These are phyloP conservation scores for Athene cunicularia DNA, from an alignment of 2,113 vertebrate species.

Conservation along the genomic window DNA sequence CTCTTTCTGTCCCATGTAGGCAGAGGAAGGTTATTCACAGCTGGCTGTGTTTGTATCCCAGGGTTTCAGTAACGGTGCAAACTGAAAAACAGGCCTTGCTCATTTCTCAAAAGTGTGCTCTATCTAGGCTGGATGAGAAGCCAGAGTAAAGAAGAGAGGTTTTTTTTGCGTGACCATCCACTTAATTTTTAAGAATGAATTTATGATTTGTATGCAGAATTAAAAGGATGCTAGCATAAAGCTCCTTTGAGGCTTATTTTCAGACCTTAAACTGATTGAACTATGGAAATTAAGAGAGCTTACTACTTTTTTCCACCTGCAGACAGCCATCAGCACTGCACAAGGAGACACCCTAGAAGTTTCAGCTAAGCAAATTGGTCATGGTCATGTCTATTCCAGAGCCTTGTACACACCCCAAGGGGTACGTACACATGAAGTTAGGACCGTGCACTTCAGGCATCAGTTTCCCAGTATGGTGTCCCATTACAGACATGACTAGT, in stretches of 20 bases:
- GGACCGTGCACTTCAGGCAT: not conserved
- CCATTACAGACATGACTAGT: not conserved
- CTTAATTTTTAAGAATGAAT: not conserved
- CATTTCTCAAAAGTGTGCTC: not conserved
- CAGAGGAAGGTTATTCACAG: not conserved
- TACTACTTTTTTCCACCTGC: constrained; percentile 76
- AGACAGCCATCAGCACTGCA: constrained; percentile 84
- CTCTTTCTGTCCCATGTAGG: not conserved
- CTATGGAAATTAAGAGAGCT: not conserved
- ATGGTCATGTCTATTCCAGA: constrained; percentile 78
- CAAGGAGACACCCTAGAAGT: constrained; percentile 81
- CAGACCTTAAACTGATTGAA: not conserved
- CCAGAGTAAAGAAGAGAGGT: not conserved
- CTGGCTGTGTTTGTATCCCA: not conserved
- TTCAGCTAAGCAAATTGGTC: constrained; percentile 81
- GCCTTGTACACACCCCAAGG: constrained; percentile 68
- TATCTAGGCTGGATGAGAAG: not conserved
- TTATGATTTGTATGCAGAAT: not conserved
- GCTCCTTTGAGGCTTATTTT: not conserved
- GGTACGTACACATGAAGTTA: not conserved
- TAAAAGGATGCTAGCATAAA: not conserved
- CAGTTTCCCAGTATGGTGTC: not conserved
- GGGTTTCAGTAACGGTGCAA: not conserved
- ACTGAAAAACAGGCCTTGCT: not conserved
- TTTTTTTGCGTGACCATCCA: not conserved